These are phyloP conservation scores for Catagonus wagneri DNA, from an alignment of 2,113 vertebrate genomes.

Conservation along the genomic window DNA sequence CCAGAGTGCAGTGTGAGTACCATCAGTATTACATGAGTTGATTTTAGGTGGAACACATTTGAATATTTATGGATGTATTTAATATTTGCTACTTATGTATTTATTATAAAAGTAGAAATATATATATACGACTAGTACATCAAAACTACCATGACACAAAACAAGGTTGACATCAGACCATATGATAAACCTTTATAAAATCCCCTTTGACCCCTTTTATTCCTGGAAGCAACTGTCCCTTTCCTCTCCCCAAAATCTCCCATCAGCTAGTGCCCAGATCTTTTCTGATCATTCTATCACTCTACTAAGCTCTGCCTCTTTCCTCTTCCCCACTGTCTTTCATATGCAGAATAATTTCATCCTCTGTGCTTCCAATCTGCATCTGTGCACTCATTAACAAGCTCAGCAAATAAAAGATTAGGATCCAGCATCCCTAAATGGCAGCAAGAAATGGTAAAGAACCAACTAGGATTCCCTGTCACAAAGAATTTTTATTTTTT, in stretches of 20 bases:
- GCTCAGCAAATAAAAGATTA: constrained; percentile 64
- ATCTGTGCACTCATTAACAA: constrained; percentile 39
- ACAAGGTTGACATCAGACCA: neutral
- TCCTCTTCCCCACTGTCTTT: neutral
- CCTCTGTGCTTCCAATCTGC: constrained; percentile 48
- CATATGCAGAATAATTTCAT: constrained; percentile 55
- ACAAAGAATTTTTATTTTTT: constrained; percentile 37
- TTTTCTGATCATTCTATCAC: neutral
- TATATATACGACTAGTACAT: neutral
- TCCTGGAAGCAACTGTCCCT: neutral
- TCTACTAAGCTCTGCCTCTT: neutral
- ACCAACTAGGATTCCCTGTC: constrained; percentile 16
- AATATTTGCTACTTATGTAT: neutral
- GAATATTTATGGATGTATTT: neutral
- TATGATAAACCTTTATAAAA: constrained; percentile 26
- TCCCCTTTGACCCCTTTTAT: neutral
- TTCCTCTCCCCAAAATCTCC: neutral
- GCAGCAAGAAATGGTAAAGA: constrained; percentile 59
- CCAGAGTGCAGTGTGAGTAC: neutral
- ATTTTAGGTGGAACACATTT: constrained; percentile 3
- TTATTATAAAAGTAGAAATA: constrained; percentile 34
- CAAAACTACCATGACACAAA: neutral
- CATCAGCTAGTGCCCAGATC: neutral
- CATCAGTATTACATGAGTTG: neutral
- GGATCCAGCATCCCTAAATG: constrained; percentile 33